Evolutionary conservation across 2,797 vertebrate genomes (phyloP), one percentile per base, ranked within the genome.

Genomic region (Dicrostonyx torquatus): DNA sequence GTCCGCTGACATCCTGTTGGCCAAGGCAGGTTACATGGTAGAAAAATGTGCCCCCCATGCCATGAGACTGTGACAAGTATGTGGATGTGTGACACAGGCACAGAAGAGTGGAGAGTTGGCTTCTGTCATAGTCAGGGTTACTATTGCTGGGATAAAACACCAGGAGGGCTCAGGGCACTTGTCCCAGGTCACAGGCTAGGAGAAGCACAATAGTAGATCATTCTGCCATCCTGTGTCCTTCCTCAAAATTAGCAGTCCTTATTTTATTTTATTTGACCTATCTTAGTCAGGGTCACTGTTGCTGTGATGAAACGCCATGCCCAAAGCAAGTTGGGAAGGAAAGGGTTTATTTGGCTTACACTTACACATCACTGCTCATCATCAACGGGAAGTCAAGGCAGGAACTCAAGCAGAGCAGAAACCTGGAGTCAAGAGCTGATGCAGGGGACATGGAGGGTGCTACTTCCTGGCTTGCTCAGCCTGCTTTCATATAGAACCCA

Each of bases 31-130:
- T 92, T 82, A 50, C 6, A 0, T n/a, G 66, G 66, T 0, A 18
- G 40, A 66, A 64, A 86, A 86, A 70, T 55, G 14, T 34, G 55
- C 3, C 60, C 17, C 34, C 5, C 50, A 34, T 1, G 9, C 62
- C 5, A 0, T 8, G 29, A 88, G 78, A 40, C 34, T 31, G 40
- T 5, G 7, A 0, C 75, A 20, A 70, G 24, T 24, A 5, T 40
- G n/a, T 17, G 26, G 62, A 0, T 34, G 17, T 0, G 1, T 37
- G n/a, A 37, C 1, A 18, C 34, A 48, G 22, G 11, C 1, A 29
- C 18, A 29, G 53, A 22, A 8, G 11, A 29, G 58, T 58, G 15
- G 68, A 9, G 80, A 70, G 4, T 4, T 53, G 73, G 29, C 50
- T 75, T n/a, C 68, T 82, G 37, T 45, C 22, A 4, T 43, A 17